Percentiles rank a stretch among this genome's conserved stretches.
Evolutionary conservation across 2,888 invertebrate species (phyloP).

Genomic region (Cerceris ruficornis): DNA sequence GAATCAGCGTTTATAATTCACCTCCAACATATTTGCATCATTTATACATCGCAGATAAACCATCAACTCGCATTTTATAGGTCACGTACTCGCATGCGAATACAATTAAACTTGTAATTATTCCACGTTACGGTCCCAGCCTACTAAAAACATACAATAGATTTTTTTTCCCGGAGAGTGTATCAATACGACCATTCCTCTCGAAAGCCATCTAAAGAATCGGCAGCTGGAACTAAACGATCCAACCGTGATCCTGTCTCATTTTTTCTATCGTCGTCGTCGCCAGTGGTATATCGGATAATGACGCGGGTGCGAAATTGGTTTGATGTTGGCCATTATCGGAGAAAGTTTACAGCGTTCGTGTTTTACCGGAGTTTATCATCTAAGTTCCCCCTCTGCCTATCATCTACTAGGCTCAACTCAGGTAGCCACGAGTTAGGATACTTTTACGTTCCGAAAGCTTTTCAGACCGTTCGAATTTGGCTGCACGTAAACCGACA

Average conservation of each 20-base stretch:
- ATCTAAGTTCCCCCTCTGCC: conserved; percentile 57
- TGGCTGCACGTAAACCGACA: conserved; percentile 22
- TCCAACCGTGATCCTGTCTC: conserved; percentile 14
- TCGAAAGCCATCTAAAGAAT: conserved; percentile 18
- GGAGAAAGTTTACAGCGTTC: conserved; percentile 75
- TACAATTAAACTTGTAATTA: too few relatives aligned
- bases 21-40: too few relatives aligned
- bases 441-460: conserved; percentile 49
- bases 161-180: not conserved
- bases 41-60: too few relatives aligned
- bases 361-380: conserved; percentile 76
- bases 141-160: not conserved
- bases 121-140: too few relatives aligned
- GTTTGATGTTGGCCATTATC: conserved; percentile 76
- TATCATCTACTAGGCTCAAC: conserved; percentile 55
- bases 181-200: not conserved
- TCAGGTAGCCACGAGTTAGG: conserved; percentile 51
- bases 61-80: too few relatives aligned
- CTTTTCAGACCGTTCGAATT: conserved; percentile 48
- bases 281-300: conserved; percentile 62
- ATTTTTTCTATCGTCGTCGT: conserved; percentile 43
- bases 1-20: too few relatives aligned
- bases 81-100: too few relatives aligned
- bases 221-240: conserved; percentile 24
- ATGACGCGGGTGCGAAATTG: conserved; percentile 72